phyloP scores from a whole-genome alignment of 2,113 vertebrate genomes.

The Mus pahari region DNA sequence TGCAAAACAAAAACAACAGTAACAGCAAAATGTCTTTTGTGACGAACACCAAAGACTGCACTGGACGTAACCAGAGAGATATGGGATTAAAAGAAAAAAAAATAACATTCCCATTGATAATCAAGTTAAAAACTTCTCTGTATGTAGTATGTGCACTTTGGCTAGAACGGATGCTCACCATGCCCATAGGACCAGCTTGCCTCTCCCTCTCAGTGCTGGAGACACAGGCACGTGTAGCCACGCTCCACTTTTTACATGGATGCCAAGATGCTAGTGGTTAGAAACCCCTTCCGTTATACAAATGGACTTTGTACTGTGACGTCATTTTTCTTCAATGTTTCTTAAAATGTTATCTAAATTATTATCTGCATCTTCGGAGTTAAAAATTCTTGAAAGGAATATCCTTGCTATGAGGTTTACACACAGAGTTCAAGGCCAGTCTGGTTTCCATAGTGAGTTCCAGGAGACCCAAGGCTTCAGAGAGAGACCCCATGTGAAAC shows the following conservation, averaged over 20 bases:
- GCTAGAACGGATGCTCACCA: not conserved
- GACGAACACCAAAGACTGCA: not conserved
- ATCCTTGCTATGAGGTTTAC: not conserved
- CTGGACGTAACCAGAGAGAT: not conserved
- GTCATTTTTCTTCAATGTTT: not conserved
- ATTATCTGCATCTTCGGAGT: not conserved
- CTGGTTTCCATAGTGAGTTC: not conserved
- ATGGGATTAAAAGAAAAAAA: not conserved
- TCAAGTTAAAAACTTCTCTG: not conserved
- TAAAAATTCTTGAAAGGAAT: not conserved
- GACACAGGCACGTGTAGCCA: not conserved
- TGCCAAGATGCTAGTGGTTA: not conserved
- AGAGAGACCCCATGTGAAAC: not conserved
- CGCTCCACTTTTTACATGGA: not conserved
- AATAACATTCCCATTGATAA: not conserved
- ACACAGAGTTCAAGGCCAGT: not conserved
- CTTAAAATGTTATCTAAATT: not conserved
- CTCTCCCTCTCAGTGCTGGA: not conserved
- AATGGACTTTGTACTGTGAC: not conserved
- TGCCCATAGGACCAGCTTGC: not conserved
- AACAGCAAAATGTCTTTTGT: not conserved
- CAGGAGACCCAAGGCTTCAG: not conserved
- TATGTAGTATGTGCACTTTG: not conserved
- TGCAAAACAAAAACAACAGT: not conserved
- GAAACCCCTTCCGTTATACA: not conserved